Percentiles rank a stretch among this genome's conserved stretches.
phyloP scores from a whole-genome alignment of 2,113 vertebrate species.

The western clawed frog (Xenopus tropicalis) region DNA sequence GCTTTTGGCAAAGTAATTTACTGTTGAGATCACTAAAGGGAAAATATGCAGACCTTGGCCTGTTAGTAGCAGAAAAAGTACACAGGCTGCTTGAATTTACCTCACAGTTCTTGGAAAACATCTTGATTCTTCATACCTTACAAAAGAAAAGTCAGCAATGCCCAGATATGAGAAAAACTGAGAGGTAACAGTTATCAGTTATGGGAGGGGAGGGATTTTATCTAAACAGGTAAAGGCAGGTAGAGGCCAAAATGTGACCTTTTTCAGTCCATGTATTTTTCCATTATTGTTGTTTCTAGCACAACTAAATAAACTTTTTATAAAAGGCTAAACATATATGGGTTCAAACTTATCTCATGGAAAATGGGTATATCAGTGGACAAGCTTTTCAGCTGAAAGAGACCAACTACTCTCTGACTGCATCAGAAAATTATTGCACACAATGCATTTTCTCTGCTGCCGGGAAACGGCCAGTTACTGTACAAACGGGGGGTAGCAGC shows the following conservation, averaged over 20 bases:
- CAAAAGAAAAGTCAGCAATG: constrained; percentile 59
- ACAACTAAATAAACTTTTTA: no score
- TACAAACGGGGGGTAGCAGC: no score
- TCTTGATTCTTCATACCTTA: constrained; percentile 89
- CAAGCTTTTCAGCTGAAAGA: no score
- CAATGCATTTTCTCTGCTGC: no score
- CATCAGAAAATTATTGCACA: no score
- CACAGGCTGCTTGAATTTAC: constrained; percentile 68
- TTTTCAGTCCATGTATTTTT: neutral
- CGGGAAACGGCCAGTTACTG: no score
- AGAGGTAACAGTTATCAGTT: neutral
- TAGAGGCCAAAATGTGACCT: neutral
- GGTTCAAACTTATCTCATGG: no score
- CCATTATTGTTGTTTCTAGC: no score
- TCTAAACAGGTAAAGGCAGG: neutral
- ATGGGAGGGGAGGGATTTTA: neutral
- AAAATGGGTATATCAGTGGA: no score
- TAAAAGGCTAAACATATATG: no score
- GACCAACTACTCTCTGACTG: no score
- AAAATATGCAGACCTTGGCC: constrained; percentile 47
- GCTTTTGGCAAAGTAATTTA: constrained; percentile 19
- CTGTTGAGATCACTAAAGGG: constrained; percentile 65
- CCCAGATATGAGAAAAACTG: constrained; percentile 50
- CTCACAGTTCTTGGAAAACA: constrained; percentile 82
- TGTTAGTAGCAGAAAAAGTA: constrained; percentile 46